Evolutionary conservation across 1,140 invertebrate species (phyloP), one percentile per base, ranked within the genome.

Genomic region (Drosophila gunungcola): DNA sequence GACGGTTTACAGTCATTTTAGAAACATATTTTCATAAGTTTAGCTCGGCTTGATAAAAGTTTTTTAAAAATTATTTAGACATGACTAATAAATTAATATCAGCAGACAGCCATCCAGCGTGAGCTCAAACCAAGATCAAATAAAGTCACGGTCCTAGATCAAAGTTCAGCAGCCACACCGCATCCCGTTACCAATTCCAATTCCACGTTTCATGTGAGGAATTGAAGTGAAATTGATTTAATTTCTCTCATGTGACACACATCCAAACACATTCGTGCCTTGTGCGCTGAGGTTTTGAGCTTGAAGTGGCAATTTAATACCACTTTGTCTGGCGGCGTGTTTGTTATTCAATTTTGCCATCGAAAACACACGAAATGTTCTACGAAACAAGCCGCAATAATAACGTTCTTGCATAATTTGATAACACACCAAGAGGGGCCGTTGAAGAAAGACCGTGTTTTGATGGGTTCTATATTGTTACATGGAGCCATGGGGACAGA

Each of bases 321-420:
- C 82, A 85, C 80, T 88, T 88, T 88, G 62, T 57, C 67, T 52
- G 68, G 9, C 12, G 49, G 38, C 73, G 60, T 77, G 69, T 86
- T 88, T 86, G 74, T 79, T 88, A 82, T 82, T 88, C 65, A 75
- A 82, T 86, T 88, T 68, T 78, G 63, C 39, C 83, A 86, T 80
- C 78, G 64, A 78, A 82, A 75, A 88, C 65, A 78, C 73, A 81
- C 72, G 74, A 78, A 68, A 82, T 75, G 46, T 63, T 55, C 57
- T 55, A 48, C 68, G 77, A 78, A 74, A 86, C 82, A 78, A 78
- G 82, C 78, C 73, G 63, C 82, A 85, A 85, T 81, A 85, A 86
- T 85, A 85, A 86, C 78, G 74, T 81, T 85, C 64, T 45, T 75
- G 83, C 57, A 85, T 88, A 82, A 85, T 85, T 85, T 85, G 74